Conservation (phyloP, 2,797 vertebrate species). For the Chaetophractus vellerosus region DNA sequence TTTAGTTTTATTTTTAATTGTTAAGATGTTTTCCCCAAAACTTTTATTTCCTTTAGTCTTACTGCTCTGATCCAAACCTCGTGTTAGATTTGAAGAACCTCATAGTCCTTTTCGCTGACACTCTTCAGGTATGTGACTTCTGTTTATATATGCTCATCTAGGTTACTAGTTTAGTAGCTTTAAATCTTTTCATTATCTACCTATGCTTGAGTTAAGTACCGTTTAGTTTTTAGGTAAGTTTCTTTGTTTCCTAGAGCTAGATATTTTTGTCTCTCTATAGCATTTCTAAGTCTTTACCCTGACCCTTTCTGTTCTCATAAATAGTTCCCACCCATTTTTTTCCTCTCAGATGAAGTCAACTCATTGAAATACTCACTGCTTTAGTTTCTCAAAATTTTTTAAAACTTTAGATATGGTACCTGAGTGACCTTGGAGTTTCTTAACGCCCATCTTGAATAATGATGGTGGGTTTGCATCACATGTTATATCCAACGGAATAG, state of each 20-base stretch:
- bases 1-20: neutral
- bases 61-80: slow-evolving; percentile 97
- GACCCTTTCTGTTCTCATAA: neutral
- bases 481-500: neutral
- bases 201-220: neutral
- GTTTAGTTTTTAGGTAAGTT: slow-evolving; percentile 20
- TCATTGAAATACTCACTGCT: neutral
- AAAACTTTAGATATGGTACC: neutral
- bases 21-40: fast-evolving
- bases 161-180: neutral
- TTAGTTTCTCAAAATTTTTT: slow-evolving; percentile 16
- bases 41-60: slow-evolving; percentile 92
- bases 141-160: fast-evolving
- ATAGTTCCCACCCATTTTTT: neutral
- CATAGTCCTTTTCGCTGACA: slow-evolving; percentile 98
- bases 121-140: slow-evolving; percentile 93
- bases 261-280: neutral
- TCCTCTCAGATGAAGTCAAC: neutral
- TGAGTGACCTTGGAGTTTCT: slow-evolving; percentile 33
- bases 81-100: slow-evolving; percentile 98
- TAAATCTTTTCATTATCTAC: neutral
- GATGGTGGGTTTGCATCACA: neutral
- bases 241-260: neutral
- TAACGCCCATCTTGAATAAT: neutral
- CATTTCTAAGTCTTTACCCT: neutral